Base-by-base conservation (phyloP, 2,888 invertebrate species). In the Ormyrus pomaceus region DNA sequence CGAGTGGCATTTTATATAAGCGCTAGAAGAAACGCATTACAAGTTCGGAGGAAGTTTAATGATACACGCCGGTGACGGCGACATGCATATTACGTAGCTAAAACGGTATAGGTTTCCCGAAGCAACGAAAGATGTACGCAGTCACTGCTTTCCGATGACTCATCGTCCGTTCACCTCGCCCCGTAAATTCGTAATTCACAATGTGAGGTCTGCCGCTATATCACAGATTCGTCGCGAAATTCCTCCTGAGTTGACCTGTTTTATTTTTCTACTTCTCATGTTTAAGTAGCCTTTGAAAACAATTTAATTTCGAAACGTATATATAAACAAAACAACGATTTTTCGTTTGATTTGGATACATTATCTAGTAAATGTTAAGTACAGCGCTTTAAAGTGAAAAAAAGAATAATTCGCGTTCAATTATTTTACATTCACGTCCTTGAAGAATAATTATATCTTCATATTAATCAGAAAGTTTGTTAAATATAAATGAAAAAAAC, bases 151-250 rank as follows among this genome's bases (percentile, higher is more conserved):
- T 34, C 46, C 46, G 62, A 69, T 74, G 77, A 77, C 80, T 80
- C 80, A 77, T 80, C 80, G 62, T 77, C 62, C 77, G 64, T 77
- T 73, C 69, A 77, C 70, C 70, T 74, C 59, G 62, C 68, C 45
- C 68, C 73, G 69, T 69, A 74, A 84, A 84, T 82, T 86, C 84
- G 83, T 83, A 86, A 85, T 84, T 83, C 85, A 86, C 84, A 86
- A 82, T 81, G 83, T 87, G 87, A 88, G 87, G 87, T 88, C 85
- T 85, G 87, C 86, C 84, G 83, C 86, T 87, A 87, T 89, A 89
- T 90, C 89, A 90, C 89, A 89, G 89, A 88, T 88, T 88, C 86
- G 84, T 87, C 85, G 85, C 87, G 87, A 87, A 81, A 64, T 81
- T 83, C 79, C 84, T 87, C 84, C 83, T 81, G 77, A 75, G 83